Evolutionary conservation across 1,140 invertebrate species (phyloP).

Genomic region (Anastrepha obliqua): DNA sequence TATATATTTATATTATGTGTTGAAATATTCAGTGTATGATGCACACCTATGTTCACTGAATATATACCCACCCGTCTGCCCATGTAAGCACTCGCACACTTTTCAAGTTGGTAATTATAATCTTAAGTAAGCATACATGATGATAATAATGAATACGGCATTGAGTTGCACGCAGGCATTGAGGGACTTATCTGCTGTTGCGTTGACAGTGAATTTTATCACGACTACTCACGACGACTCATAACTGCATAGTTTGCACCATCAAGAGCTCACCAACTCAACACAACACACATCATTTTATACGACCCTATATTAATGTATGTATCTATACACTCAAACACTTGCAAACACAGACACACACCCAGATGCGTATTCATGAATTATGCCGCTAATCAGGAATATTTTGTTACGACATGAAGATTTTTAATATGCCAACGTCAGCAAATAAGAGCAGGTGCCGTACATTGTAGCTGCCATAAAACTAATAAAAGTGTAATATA

Average conservation of each 20-base stretch:
- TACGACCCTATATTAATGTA: not conserved
- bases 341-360: no score
- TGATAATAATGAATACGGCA: slow-evolving; percentile 31
- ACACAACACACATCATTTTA: slow-evolving; percentile 1
- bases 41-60: not conserved
- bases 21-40: no score
- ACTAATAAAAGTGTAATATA: slow-evolving; percentile 47
- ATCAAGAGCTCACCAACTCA: not conserved
- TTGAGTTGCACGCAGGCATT: slow-evolving; percentile 16
- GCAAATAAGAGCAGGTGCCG: not conserved
- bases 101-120: not conserved
- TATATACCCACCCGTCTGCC: not conserved
- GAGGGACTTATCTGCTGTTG: not conserved
- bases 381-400: slow-evolving; percentile 51
- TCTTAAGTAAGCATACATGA: not conserved
- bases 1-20: not conserved
- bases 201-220: slow-evolving; percentile 1
- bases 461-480: not conserved
- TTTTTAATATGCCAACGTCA: slow-evolving; percentile 41
- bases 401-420: slow-evolving; percentile 36
- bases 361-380: not conserved
- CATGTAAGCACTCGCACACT: not conserved
- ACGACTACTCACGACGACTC: not conserved
- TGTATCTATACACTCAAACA: not conserved
- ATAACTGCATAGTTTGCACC: not conserved